phyloP scores from a whole-genome alignment of 2,113 vertebrate species.

The Macquaria ambigua region DNA sequence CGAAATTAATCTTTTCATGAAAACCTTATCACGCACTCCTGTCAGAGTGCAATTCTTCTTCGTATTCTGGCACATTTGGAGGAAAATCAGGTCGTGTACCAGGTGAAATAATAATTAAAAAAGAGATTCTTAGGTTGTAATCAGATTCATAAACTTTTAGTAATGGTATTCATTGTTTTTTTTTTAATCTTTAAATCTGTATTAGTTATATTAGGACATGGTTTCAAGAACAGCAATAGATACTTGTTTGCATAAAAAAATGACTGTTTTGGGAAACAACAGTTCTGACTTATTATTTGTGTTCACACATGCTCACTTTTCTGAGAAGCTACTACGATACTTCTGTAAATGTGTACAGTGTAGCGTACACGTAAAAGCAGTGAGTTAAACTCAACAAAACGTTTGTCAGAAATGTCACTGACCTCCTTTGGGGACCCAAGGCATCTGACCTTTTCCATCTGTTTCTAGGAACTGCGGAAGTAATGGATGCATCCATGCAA shows the following conservation, averaged over 20 bases:
- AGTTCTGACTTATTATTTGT: not conserved
- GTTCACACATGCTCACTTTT: not conserved
- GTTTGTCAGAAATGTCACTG: conserved; percentile 46
- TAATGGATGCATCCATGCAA: conserved; percentile 61
- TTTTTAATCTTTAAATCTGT: not conserved
- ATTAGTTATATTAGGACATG: not conserved
- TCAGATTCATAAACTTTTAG: not conserved
- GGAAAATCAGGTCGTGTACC: conserved; percentile 10
- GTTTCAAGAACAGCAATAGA: not conserved
- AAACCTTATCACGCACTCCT: not conserved
- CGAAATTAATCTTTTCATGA: not conserved
- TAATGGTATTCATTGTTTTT: not conserved
- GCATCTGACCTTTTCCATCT: conserved; percentile 55
- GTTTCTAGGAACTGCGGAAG: conserved; percentile 52
- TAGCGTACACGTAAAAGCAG: not conserved
- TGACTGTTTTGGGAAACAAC: not conserved
- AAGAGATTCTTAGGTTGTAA: not conserved
- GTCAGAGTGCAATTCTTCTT: not conserved
- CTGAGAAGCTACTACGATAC: not conserved
- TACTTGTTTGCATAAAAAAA: not conserved
- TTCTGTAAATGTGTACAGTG: conserved; percentile 17
- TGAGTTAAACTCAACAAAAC: conserved; percentile 19
- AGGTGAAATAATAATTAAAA: not conserved
- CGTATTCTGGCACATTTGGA: not conserved
- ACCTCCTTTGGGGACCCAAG: conserved; percentile 37